These are phyloP conservation scores for rabbit (Oryctolagus cuniculus) DNA, from an alignment of 2,113 vertebrate species.

Conservation along the genomic window mOryCun1.1 NC_091444.1:67099001-67099500, in stretches of 20 bases:
- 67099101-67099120: not conserved
- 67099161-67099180: slow-evolving; percentile 48
- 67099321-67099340: slow-evolving; percentile 45
- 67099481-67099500: not conserved
- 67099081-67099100: not conserved
- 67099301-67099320: slow-evolving; percentile 17
- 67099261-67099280: not conserved
- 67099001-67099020: not conserved
- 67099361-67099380: slow-evolving; percentile 66
- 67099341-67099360: slow-evolving; percentile 43
- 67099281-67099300: slow-evolving; percentile 37
- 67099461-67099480: not conserved
- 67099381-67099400: slow-evolving; percentile 56
- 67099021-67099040: slow-evolving; percentile 2
- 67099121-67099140: not conserved
- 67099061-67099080: slow-evolving; percentile 31
- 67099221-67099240: not conserved
- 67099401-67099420: slow-evolving; percentile 43
- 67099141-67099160: not conserved
- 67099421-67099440: slow-evolving; percentile 44
- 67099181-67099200: slow-evolving; percentile 12
- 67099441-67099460: not conserved
- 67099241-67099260: not conserved
- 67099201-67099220: slow-evolving; percentile 17
- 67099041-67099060: not conserved